Evolutionary conservation across 2,113 vertebrate genomes (phyloP), one percentile per base, ranked within the genome.

Genomic region (Agapornis roseicollis): DNA sequence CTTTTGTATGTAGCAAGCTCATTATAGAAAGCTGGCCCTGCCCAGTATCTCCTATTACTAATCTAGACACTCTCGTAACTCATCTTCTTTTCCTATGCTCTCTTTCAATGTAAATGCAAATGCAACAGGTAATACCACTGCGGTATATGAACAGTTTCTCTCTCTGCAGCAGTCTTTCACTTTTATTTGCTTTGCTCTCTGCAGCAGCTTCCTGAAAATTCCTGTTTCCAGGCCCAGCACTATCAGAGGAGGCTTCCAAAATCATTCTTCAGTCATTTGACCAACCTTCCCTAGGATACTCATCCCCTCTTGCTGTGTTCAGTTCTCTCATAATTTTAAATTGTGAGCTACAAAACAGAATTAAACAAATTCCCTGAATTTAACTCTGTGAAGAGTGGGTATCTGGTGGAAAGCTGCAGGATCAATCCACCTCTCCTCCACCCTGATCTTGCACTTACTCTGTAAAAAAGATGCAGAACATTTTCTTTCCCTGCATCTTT

Each of bases 1-100:
- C 93, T 94, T 95, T 89, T 90, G n/a, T 64, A 44, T 69, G 73
- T 76, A 81, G 78, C 55, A 94, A 83, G 68, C 44, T 82, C 44
- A 76, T 95, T 89, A 95, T 7, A 46, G 87, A 83, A 83, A 56
- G 55, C 47, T 41, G 69, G 65, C 77, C 37, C 53, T 63, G 80
- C 89, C 89, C 87, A 60, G 7, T 39, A 47, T 65, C 61, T 74
- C 72, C 11, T 35, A 70, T 60, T 60, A 88, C 15, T 81, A 86
- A 78, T 61, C 61, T 37, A 58, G 41, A 10, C 10, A 58, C 15
- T 86, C 39, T 89, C 77, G 42, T 28, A 92, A 64, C 35, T 78
- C 69, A 44, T 6, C 27, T 56, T 85, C 50, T 89, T 90, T 72
- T 64, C 61, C 72, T 80, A 24, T 1, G 0, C 22, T 77, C 5